Percentiles rank a stretch among this genome's conserved stretches.
Evolutionary conservation across 2,888 invertebrate genomes (phyloP).

Genomic region (Nomada fucata): DNA sequence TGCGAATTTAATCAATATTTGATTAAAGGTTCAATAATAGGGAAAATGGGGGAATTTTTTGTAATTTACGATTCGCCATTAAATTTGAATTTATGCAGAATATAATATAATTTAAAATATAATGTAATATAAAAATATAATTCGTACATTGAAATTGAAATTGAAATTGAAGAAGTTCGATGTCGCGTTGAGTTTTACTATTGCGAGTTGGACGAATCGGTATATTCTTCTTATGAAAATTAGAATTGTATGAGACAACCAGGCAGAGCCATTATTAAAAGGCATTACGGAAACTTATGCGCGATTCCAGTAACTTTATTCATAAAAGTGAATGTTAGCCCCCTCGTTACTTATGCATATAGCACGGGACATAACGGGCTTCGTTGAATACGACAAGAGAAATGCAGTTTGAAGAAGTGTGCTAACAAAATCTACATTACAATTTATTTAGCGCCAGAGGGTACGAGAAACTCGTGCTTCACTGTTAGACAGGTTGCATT

Average conservation of each 20-base stretch:
- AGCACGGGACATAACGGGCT: neutral
- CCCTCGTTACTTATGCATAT: conserved; percentile 52
- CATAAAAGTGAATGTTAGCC: conserved; percentile 45
- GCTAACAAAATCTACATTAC: neutral
- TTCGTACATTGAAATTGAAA: no score
- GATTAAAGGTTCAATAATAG: neutral
- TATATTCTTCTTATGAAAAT: neutral
- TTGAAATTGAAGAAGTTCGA: no score
- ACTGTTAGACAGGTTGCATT: conserved; percentile 53
- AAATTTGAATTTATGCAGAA: no score
- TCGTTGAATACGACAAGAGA: neutral
- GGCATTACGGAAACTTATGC: conserved; percentile 7
- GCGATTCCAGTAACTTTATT: conserved; percentile 45
- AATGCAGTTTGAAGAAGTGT: neutral
- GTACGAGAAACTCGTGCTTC: no score
- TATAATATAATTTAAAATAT: no score
- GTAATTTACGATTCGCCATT: no score
- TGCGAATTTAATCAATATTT: neutral
- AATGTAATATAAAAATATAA: no score
- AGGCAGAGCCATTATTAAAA: conserved; percentile 35
- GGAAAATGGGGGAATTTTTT: neutral
- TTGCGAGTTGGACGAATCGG: neutral
- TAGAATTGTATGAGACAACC: neutral
- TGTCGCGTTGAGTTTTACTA: no score
- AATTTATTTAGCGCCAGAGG: no score